Evolutionary conservation across 2,797 vertebrate species (phyloP).

Genomic region (Lophotriccus pileatus): DNA sequence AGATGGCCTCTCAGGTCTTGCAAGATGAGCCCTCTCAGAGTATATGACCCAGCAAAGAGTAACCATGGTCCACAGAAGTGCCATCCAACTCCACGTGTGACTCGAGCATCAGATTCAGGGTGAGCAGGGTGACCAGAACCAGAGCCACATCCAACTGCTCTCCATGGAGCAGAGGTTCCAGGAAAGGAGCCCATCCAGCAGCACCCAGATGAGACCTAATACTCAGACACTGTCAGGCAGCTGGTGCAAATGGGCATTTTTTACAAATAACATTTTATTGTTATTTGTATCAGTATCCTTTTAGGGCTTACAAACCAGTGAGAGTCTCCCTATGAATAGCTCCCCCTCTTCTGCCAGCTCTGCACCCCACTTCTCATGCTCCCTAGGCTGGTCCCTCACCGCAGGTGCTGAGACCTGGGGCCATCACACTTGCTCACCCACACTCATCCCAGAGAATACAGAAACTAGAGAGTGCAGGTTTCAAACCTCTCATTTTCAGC

Average conservation of each 20-base stretch:
- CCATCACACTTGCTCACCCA: background rate
- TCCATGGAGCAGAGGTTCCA: background rate
- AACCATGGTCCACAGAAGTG: background rate
- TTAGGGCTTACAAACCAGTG: background rate
- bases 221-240: background rate
- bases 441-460: background rate
- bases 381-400: background rate
- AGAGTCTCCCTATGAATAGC: background rate
- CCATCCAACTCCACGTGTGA: fast-evolving
- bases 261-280: too few relatives aligned
- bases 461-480: background rate
- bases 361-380: background rate
- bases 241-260: background rate
- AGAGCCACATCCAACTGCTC: background rate
- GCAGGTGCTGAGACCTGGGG: background rate
- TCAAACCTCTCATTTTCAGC: background rate
- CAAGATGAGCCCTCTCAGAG: background rate
- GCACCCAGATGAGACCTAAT: background rate
- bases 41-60: background rate
- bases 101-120: fast-evolving
- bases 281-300: background rate
- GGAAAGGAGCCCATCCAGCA: background rate
- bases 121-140: background rate
- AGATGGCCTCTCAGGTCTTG: background rate
- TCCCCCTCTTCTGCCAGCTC: background rate